A percentile compares a stretch with the other conserved stretches of the same genome.
These are phyloP conservation scores for Melipona quadrifasciata DNA, from an alignment of 1,140 invertebrate species.

Conservation along the genomic window DNA sequence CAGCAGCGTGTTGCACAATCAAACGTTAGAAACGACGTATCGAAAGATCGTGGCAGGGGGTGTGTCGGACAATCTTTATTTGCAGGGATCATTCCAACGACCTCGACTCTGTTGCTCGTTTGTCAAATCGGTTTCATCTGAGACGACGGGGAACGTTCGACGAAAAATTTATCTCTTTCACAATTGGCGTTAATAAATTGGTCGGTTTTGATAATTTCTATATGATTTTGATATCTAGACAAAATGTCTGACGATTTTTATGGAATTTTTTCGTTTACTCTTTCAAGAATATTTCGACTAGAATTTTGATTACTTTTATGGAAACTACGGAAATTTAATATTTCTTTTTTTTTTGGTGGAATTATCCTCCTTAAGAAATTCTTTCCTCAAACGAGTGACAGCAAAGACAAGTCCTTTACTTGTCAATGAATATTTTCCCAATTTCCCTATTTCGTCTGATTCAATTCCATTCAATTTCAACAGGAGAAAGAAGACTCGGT, in stretches of 20 bases:
- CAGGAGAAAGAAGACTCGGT: too few species aligned
- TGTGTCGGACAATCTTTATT: neutral
- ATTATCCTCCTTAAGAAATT: neutral
- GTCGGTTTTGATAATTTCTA: too few species aligned
- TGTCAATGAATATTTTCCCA: too few species aligned
- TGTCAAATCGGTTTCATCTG: neutral
- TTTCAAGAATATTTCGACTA: too few species aligned
- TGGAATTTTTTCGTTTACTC: too few species aligned
- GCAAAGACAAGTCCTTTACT: neutral
- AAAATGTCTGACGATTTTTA: neutral
- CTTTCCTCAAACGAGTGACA: neutral
- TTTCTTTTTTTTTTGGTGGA: neutral
- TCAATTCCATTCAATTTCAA: too few species aligned
- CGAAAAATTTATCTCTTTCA: too few species aligned
- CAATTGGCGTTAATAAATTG: too few species aligned
- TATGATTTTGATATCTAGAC: neutral
- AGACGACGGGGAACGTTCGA: neutral
- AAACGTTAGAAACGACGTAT: conserved; percentile 25
- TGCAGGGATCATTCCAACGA: conserved; percentile 32
- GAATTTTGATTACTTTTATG: neutral
- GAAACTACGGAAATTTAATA: neutral
- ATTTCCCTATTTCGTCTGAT: neutral
- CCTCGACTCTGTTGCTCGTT: conserved; percentile 23
- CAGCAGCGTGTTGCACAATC: conserved; percentile 49
- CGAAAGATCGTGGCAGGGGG: neutral